These are phyloP conservation scores for Columba janthina DNA, from an alignment of 2,113 vertebrate genomes.

Conservation along the genomic window DNA sequence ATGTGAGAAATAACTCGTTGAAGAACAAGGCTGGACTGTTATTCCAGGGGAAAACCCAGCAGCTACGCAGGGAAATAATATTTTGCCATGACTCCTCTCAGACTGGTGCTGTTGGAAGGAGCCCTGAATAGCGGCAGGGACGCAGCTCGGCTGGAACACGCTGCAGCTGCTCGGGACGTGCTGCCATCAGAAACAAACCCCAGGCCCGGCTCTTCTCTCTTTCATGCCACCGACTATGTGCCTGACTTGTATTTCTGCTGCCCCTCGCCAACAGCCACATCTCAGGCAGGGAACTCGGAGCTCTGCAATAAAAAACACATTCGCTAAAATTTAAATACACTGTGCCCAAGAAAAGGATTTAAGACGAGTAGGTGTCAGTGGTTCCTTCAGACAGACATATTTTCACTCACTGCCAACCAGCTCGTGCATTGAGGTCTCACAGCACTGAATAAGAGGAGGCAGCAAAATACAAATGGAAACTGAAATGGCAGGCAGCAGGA, in stretches of 20 bases:
- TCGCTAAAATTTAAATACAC: background rate
- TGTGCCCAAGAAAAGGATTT: background rate
- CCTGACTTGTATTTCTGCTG: background rate
- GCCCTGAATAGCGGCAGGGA: background rate
- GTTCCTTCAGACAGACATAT: background rate
- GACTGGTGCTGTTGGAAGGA: background rate
- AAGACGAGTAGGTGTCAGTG: background rate
- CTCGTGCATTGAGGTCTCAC: background rate
- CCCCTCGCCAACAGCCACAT: background rate
- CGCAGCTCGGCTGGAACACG: conserved; percentile 21
- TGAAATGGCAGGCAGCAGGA: background rate
- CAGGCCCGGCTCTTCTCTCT: background rate
- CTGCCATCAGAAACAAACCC: conserved; percentile 38
- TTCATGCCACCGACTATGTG: background rate
- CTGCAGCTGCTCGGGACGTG: conserved; percentile 33
- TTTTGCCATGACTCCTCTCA: background rate
- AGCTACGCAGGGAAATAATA: background rate
- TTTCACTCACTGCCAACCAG: background rate
- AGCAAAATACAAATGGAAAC: background rate
- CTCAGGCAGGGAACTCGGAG: background rate
- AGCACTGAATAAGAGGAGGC: background rate
- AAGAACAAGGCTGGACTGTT: background rate
- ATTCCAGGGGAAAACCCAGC: background rate
- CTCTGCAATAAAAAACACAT: background rate
- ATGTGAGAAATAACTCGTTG: background rate